phyloP scores from a whole-genome alignment of 2,888 invertebrate genomes.

The Auanema sp. region DNA sequence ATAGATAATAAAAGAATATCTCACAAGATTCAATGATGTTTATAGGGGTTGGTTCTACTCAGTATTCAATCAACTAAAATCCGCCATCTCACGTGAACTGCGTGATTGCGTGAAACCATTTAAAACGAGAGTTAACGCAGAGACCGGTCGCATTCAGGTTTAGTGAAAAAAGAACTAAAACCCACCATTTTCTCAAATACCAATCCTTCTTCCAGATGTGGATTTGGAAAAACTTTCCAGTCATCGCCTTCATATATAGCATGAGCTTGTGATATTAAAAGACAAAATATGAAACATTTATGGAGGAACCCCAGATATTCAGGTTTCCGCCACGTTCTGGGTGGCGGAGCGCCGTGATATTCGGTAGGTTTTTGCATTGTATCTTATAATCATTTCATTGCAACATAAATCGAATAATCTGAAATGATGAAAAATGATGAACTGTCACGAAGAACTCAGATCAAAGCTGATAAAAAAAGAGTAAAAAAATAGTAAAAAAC shows the following conservation, averaged over 20 bases:
- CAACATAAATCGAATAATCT: not conserved
- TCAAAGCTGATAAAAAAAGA: conserved; percentile 3
- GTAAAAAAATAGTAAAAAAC: conserved; percentile 1
- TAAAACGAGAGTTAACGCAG: too few relatives aligned
- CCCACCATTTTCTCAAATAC: conserved; percentile 49
- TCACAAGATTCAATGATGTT: not conserved
- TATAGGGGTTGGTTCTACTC: not conserved
- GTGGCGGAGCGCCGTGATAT: conserved; percentile 10
- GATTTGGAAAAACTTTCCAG: conserved; percentile 38
- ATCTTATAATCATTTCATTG: conserved; percentile 15
- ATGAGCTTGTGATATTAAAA: conserved; percentile 4
- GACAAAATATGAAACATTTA: conserved; percentile 14
- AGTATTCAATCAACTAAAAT: not conserved
- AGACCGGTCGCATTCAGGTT: not conserved
- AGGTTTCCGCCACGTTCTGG: not conserved
- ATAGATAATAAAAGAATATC: conserved; percentile 4
- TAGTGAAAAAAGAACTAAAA: not conserved
- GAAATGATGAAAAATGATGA: not conserved
- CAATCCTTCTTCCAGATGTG: conserved; percentile 26
- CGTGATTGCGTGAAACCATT: too few relatives aligned
- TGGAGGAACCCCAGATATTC: not conserved
- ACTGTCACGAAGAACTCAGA: not conserved
- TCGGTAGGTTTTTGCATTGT: conserved; percentile 20
- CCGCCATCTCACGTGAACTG: too few relatives aligned
- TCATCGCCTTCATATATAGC: conserved; percentile 10